Percentiles rank a stretch among this genome's conserved stretches.
These are phyloP conservation scores for Dufourea novaeangliae DNA, from an alignment of 1,140 invertebrate species.

Conservation along the genomic window DNA sequence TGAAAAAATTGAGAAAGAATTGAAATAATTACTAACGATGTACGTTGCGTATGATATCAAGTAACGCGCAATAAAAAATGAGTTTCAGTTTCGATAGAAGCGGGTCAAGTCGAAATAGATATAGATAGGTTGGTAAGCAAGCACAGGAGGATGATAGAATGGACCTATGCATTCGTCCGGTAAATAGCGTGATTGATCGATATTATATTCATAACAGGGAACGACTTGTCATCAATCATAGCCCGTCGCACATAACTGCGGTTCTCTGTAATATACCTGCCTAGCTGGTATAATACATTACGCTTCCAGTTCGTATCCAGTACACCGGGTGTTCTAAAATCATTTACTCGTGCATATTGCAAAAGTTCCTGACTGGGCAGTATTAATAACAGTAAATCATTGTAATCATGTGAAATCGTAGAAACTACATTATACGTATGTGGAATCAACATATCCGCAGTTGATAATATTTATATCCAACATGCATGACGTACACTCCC, in stretches of 20 bases:
- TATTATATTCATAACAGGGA: slow-evolving; percentile 80
- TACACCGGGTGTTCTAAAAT: slow-evolving; percentile 69
- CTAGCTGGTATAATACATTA: slow-evolving; percentile 73
- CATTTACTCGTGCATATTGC: slow-evolving; percentile 45
- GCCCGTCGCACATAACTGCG: slow-evolving; percentile 68
- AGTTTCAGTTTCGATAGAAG: slow-evolving; percentile 63
- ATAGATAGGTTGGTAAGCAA: slow-evolving; percentile 61
- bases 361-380: background rate
- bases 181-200: slow-evolving; percentile 81
- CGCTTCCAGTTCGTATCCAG: slow-evolving; percentile 65
- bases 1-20: too few relatives aligned
- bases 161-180: slow-evolving; percentile 75
- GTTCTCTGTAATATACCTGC: slow-evolving; percentile 71
- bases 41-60: slow-evolving; percentile 39
- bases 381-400: background rate
- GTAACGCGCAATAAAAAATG: slow-evolving; percentile 68
- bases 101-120: slow-evolving; percentile 67
- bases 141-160: slow-evolving; percentile 75
- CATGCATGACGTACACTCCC: too few relatives aligned
- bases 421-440: background rate
- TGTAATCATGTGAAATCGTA: background rate
- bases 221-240: slow-evolving; percentile 81
- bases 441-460: background rate
- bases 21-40: slow-evolving; percentile 26
- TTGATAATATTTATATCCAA: background rate